Conservation (phyloP, 64 coral and sea anemone species). For the Exaiptasia diaphana region DNA sequence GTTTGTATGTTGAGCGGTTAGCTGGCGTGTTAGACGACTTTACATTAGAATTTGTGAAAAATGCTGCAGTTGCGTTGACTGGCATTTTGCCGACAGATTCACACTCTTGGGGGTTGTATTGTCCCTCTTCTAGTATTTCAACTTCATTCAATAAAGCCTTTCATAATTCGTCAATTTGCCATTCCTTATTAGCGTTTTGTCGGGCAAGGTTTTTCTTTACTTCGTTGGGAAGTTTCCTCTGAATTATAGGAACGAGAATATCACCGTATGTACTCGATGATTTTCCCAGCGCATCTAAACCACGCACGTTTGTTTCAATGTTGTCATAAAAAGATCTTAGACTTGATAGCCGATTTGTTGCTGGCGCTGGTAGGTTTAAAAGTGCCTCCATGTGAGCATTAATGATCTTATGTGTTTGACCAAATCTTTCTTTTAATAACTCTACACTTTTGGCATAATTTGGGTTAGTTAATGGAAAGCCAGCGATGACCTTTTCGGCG, state of each 20-base stretch:
- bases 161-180: background rate
- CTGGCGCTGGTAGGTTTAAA: constrained; percentile 1
- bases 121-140: constrained; percentile 12
- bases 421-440: constrained; percentile 33
- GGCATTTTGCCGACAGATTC: no score
- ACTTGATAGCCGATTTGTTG: constrained; percentile 10
- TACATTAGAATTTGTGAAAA: background rate
- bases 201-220: constrained; percentile 33
- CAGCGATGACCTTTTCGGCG: background rate
- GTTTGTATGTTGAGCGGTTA: background rate
- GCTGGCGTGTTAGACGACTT: background rate
- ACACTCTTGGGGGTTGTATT: background rate
- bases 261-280: constrained; percentile 32
- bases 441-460: constrained; percentile 26
- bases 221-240: constrained; percentile 36
- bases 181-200: constrained; percentile 27
- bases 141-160: constrained; percentile 8
- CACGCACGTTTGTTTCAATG: constrained; percentile 48
- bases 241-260: constrained; percentile 41
- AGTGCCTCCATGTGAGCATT: constrained; percentile 27
- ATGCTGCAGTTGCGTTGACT: background rate
- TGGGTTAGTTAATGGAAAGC: background rate
- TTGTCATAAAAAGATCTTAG: constrained; percentile 37
- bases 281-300: constrained; percentile 37
- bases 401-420: constrained; percentile 31